Percentiles rank a stretch among this genome's conserved stretches.
Conservation (phyloP, 2,888 invertebrate species). For the Cryptophagus acutangulus region DNA sequence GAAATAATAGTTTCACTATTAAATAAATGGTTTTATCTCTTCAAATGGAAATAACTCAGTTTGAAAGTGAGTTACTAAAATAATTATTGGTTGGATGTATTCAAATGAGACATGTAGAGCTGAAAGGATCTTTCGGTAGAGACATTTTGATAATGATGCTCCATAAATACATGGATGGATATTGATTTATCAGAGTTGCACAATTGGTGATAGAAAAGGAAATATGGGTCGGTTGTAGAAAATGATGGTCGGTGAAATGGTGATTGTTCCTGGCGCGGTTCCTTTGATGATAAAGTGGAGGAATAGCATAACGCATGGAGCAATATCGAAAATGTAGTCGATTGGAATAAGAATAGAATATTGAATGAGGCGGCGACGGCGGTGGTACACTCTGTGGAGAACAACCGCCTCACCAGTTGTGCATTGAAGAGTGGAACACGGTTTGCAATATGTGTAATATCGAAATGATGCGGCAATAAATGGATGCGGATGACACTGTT, state of each 20-base stretch:
- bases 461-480: conserved; percentile 15
- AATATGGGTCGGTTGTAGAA: neutral
- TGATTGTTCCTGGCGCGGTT: conserved; percentile 9
- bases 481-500: too few species aligned
- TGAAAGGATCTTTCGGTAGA: too few species aligned
- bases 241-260: neutral
- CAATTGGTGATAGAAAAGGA: too few species aligned
- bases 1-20: too few species aligned
- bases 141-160: too few species aligned
- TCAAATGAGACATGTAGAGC: too few species aligned
- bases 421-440: conserved; percentile 14
- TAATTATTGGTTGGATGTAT: too few species aligned
- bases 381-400: conserved; percentile 10
- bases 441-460: conserved; percentile 20
- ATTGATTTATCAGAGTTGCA: too few species aligned
- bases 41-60: too few species aligned
- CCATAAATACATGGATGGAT: too few species aligned
- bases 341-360: conserved; percentile 40
- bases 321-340: conserved; percentile 40
- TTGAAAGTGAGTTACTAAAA: too few species aligned
- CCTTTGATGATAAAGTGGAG: conserved; percentile 39
- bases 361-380: conserved; percentile 29
- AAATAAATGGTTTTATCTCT: too few species aligned
- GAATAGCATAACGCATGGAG: conserved; percentile 38
- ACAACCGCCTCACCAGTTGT: conserved; percentile 11